Conservation (phyloP, 2,113 vertebrate genomes). For the Gobio gobio region DNA sequence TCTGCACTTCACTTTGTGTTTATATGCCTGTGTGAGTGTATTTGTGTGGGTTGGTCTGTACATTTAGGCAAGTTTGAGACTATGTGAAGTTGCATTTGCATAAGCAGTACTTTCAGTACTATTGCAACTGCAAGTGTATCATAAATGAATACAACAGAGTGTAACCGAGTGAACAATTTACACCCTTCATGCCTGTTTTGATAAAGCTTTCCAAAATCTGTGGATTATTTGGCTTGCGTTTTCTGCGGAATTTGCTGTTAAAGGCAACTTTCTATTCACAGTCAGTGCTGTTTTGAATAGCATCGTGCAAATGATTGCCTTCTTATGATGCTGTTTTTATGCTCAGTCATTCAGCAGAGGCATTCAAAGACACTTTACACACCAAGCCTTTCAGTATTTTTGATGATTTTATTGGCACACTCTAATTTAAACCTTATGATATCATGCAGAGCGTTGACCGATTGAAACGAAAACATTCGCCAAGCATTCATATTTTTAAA, state of each 20-base stretch:
- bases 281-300: neutral
- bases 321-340: neutral
- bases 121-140: slow-evolving; percentile 9
- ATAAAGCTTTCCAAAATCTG: neutral
- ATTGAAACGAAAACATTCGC: neutral
- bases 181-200: neutral
- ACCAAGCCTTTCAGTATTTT: neutral
- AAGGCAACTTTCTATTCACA: neutral
- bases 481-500: neutral
- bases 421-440: neutral
- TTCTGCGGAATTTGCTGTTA: neutral
- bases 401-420: neutral
- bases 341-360: neutral
- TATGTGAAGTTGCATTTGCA: neutral
- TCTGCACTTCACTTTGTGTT: slow-evolving; percentile 19
- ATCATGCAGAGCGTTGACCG: neutral
- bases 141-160: neutral
- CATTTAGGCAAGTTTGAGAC: neutral
- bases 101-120: neutral
- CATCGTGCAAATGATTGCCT: neutral
- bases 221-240: neutral
- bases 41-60: slow-evolving; percentile 16
- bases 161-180: neutral
- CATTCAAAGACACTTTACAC: neutral
- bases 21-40: slow-evolving; percentile 17